These are phyloP conservation scores for Camponotus vicinus DNA, from an alignment of 1,140 invertebrate genomes.

Conservation along the genomic window DNA sequence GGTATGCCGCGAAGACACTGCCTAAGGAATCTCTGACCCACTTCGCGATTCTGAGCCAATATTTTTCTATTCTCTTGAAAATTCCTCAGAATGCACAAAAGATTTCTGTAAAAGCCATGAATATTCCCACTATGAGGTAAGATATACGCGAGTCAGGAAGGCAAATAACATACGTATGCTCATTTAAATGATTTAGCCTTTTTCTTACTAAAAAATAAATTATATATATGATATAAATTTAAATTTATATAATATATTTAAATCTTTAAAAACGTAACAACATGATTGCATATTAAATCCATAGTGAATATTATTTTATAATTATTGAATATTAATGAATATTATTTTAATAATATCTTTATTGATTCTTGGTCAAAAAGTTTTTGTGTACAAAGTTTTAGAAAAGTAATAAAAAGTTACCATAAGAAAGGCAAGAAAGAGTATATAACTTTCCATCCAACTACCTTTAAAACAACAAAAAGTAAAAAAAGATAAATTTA, in stretches of 20 bases:
- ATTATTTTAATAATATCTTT: too few relatives aligned
- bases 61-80: conserved; percentile 70
- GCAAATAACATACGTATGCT: conserved; percentile 17
- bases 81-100: conserved; percentile 54
- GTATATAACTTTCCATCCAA: background rate
- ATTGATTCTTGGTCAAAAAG: too few relatives aligned
- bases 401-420: too few relatives aligned
- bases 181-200: background rate
- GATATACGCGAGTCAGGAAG: conserved; percentile 20
- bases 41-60: conserved; percentile 67
- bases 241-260: background rate
- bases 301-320: too few relatives aligned
- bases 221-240: background rate
- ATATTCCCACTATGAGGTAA: conserved; percentile 54
- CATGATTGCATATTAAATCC: background rate
- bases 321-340: too few relatives aligned
- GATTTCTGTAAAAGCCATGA: conserved; percentile 58
- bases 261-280: background rate
- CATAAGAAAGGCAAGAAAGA: too few relatives aligned
- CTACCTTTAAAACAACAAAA: too few relatives aligned
- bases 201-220: background rate
- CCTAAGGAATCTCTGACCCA: conserved; percentile 72
- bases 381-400: too few relatives aligned
- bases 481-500: too few relatives aligned
- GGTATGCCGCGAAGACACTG: conserved; percentile 72